phyloP scores from a whole-genome alignment of 2,113 vertebrate genomes.

The Synchiropus splendidus region DNA sequence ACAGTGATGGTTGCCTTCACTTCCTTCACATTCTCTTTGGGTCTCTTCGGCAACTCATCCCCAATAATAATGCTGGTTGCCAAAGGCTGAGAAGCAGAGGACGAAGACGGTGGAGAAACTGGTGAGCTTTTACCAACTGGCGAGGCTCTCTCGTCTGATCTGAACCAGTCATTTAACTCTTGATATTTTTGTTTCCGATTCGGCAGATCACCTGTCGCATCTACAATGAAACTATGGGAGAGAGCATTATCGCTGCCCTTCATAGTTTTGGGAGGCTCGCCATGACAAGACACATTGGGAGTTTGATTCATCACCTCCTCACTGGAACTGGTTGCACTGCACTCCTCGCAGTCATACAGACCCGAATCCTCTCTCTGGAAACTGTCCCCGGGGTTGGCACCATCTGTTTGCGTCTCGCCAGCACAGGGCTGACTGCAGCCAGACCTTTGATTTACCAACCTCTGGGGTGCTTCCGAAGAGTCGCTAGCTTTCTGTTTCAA shows the following conservation, averaged over 20 bases:
- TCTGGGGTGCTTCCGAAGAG: constrained; percentile 14
- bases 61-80: constrained; percentile 49
- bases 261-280: constrained; percentile 47
- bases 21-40: constrained; percentile 67
- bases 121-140: constrained; percentile 90
- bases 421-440: constrained; percentile 20
- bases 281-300: constrained; percentile 43
- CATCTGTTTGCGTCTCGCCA: constrained; percentile 33
- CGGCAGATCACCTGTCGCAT: constrained; percentile 45
- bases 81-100: constrained; percentile 41
- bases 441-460: constrained; percentile 16
- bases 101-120: constrained; percentile 58
- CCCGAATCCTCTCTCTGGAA: constrained; percentile 72
- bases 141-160: constrained; percentile 76
- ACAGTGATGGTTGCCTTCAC: constrained; percentile 84
- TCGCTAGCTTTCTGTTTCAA: constrained; percentile 3
- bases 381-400: constrained; percentile 35
- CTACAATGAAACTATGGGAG: constrained; percentile 68
- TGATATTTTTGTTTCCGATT: constrained; percentile 39
- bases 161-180: constrained; percentile 63
- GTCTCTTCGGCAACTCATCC: constrained; percentile 33
- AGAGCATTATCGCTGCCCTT: constrained; percentile 46
- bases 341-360: constrained; percentile 80
- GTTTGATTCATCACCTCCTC: constrained; percentile 74
- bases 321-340: constrained; percentile 71